Conservation (phyloP, 2,113 vertebrate species). For the Chloroceryle aenea region DNA sequence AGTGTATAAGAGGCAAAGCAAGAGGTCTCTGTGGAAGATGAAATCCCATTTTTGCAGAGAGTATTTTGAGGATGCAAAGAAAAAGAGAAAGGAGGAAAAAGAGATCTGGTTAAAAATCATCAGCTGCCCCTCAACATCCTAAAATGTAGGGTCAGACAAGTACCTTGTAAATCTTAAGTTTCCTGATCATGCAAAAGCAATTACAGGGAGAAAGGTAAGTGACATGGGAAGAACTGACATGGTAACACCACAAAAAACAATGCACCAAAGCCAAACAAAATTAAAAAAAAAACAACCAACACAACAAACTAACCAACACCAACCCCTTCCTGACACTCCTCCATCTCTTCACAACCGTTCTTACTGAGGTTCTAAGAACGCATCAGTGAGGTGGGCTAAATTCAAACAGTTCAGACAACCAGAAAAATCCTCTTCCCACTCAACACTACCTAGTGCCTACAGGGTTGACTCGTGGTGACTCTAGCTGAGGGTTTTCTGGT, state of each 20-base stretch:
- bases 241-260: neutral
- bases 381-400: neutral
- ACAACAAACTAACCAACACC: neutral
- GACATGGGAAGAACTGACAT: neutral
- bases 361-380: neutral
- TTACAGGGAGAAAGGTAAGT: neutral
- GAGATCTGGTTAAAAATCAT: neutral
- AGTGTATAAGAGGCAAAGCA: neutral
- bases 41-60: neutral
- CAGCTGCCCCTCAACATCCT: neutral
- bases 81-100: neutral
- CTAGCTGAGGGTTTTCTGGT: neutral
- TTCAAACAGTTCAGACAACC: neutral
- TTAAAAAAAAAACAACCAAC: rapidly evolving
- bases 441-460: neutral
- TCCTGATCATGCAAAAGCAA: neutral
- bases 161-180: neutral
- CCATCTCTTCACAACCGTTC: neutral
- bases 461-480: neutral
- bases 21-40: neutral
- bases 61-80: neutral
- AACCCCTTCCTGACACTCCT: neutral
- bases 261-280: neutral
- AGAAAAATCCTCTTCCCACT: neutral
- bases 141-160: neutral